Base-by-base conservation (phyloP, 2,797 vertebrate genomes). In the Hyperoplus immaculatus region DNA sequence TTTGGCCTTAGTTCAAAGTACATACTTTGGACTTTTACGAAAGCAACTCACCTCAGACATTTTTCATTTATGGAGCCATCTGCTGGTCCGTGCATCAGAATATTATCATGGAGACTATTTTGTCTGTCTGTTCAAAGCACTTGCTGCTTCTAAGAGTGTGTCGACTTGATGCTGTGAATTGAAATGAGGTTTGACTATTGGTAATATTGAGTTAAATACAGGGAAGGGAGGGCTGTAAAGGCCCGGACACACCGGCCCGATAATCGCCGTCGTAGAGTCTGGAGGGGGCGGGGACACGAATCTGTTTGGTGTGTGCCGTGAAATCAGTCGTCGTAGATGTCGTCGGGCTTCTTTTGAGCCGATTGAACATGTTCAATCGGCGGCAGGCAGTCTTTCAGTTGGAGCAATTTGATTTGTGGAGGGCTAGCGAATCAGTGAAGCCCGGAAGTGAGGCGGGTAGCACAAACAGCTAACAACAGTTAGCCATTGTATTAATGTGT, bases 81-180 rank as follows among this genome's bases (percentile, higher is more conserved):
- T 78, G 72, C 73, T 75, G 67, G 78, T 72, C 59, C 3, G 8
- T 80, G 69, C 69, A 84, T 81, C 84, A 81, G 78, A 87, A 82
- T 81, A 67, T 29, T 29, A 29, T 29, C 29, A 29, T 75, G 60
- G 47, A 73, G 65, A 78, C 69, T 77, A 85, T 72, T 61, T 71
- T 88, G 83, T 68, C 67, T 84, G 80, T 84, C 67, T 84, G 80
- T 84, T 91, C 75, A 92, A 89, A 92, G 88, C 77, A 41, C 67
- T 82, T 13, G 8, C 69, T 13, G 8, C 69, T 78, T 77, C 77
- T 67, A 65, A 66, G 66, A 49, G 69, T 54, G 29, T 47, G 66
- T 57, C 54, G 47, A 69, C 63, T 69, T 80, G 68, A 54, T 83
- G 73, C 79, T 90, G 81, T 86, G 77, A 90, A 90, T 91, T 84